These are phyloP conservation scores for Dryobates pubescens DNA, from an alignment of 2,797 vertebrate species.

Conservation along the genomic window DNA sequence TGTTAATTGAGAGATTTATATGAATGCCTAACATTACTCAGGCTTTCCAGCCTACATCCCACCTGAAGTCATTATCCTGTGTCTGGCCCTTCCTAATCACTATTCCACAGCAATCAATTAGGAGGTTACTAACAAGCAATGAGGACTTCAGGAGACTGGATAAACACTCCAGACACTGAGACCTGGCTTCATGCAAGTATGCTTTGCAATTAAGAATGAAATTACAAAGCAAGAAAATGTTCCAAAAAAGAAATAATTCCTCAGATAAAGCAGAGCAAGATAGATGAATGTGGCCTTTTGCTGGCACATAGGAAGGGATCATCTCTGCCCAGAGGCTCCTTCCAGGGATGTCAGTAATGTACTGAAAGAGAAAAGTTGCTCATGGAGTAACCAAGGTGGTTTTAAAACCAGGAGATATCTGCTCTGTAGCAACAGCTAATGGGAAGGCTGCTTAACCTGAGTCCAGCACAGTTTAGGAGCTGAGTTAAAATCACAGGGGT, in stretches of 20 bases:
- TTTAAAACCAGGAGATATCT: background rate
- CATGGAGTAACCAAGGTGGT: background rate
- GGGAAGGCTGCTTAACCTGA: background rate
- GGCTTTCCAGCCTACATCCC: background rate
- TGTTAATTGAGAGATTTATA: background rate
- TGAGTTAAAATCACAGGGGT: background rate
- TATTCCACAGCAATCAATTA: constrained; percentile 19
- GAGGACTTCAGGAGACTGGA: background rate
- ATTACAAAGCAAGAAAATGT: background rate
- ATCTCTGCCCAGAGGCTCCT: background rate
- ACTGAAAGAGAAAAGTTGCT: background rate
- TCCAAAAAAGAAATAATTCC: background rate
- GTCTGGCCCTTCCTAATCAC: background rate
- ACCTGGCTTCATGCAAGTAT: background rate
- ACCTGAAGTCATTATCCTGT: constrained; percentile 2
- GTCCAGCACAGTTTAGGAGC: background rate
- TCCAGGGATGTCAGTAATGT: background rate
- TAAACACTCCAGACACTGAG: constrained; percentile 14
- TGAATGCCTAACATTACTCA: background rate
- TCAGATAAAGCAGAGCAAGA: background rate
- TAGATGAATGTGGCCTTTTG: background rate
- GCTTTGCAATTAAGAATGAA: constrained; percentile 16
- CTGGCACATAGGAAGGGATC: background rate
- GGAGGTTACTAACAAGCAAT: constrained; percentile 40
- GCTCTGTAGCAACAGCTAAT: background rate